Percentiles rank a stretch among this genome's conserved stretches.
These are phyloP conservation scores for Nasonia longicornis DNA, from an alignment of 1,140 invertebrate genomes.

Conservation along the genomic window DNA sequence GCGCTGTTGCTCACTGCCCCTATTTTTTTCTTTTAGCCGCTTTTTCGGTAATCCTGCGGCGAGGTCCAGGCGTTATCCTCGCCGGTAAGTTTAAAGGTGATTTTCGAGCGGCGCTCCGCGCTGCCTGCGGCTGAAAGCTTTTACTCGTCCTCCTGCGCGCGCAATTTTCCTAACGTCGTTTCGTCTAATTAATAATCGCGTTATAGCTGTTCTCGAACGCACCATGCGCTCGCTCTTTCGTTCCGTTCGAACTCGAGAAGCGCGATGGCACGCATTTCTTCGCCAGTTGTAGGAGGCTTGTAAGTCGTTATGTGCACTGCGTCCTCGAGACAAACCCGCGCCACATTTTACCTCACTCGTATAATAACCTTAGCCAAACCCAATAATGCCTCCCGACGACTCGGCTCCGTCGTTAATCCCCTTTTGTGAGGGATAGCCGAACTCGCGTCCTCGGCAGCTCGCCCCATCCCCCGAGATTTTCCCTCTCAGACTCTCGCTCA, in stretches of 20 bases:
- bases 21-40: not conserved
- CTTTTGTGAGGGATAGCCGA: not conserved
- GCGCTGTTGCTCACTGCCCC: not conserved
- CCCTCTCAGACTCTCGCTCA: no score
- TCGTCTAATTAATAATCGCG: not conserved
- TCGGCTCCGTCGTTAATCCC: not conserved
- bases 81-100: constrained; percentile 15
- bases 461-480: no score
- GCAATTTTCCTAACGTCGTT: constrained; percentile 2
- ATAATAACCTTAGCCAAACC: no score
- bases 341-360: no score
- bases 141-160: not conserved
- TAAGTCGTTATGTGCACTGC: no score
- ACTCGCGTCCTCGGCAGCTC: not conserved
- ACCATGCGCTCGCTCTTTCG: no score
- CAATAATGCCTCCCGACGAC: no score
- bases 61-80: not conserved
- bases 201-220: not conserved
- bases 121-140: constrained; percentile 5
- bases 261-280: no score
- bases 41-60: not conserved
- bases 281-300: no score
- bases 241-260: no score
- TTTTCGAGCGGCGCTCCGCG: not conserved
- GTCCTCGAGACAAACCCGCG: no score